These are phyloP conservation scores for Nymphalis io DNA, from an alignment of 1,140 invertebrate genomes.

Conservation along the genomic window DNA sequence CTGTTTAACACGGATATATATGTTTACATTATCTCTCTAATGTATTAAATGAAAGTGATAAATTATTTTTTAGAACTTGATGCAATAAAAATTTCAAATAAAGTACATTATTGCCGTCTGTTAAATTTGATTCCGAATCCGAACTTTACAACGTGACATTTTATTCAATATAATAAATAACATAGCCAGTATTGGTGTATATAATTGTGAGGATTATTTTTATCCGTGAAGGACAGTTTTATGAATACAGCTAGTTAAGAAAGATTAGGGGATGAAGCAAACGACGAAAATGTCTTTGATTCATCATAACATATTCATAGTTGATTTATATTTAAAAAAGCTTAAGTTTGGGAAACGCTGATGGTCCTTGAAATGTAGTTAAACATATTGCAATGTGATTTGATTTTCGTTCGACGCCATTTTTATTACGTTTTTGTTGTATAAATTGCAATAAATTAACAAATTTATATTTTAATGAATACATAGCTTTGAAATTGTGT, in stretches of 20 bases:
- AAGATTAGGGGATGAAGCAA: slow-evolving; percentile 23
- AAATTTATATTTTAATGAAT: no score
- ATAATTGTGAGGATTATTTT: slow-evolving; percentile 1
- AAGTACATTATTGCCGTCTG: no score
- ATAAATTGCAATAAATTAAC: no score
- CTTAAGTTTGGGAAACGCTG: neutral
- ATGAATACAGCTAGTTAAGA: slow-evolving; percentile 30
- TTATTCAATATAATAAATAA: neutral
- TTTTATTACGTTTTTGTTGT: neutral
- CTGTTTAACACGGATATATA: neutral
- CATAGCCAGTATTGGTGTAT: neutral
- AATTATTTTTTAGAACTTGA: neutral
- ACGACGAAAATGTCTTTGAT: slow-evolving; percentile 19
- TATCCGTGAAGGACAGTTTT: neutral
- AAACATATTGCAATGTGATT: neutral
- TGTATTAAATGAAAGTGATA: neutral
- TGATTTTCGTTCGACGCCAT: neutral
- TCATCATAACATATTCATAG: slow-evolving; percentile 30
- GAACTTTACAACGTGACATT: no score
- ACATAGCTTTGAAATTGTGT: no score
- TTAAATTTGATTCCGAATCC: no score
- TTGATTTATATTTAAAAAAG: slow-evolving; percentile 1
- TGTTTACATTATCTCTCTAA: neutral
- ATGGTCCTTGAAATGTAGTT: neutral
- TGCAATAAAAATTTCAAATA: no score